These are phyloP conservation scores for Microdon myrmicae DNA, from an alignment of 2,888 invertebrate genomes.

Conservation along the genomic window DNA sequence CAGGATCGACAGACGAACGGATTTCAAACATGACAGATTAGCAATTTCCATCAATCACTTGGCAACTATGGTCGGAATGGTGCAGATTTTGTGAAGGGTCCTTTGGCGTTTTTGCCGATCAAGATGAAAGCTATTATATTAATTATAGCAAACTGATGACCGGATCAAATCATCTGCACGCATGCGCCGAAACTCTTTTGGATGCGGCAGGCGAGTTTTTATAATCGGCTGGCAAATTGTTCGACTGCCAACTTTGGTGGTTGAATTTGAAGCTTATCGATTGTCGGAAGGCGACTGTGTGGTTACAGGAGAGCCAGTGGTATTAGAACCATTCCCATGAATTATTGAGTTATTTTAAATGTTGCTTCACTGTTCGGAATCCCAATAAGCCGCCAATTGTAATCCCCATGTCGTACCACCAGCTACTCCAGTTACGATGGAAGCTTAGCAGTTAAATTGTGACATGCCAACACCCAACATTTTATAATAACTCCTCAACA, in stretches of 20 bases:
- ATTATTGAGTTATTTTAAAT: no score
- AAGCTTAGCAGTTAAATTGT: conserved; percentile 41
- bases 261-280: no score
- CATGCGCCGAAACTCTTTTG: conserved; percentile 24
- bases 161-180: conserved; percentile 48
- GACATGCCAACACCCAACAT: conserved; percentile 37
- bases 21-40: conserved; percentile 49
- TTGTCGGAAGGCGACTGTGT: no score
- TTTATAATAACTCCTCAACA: conserved; percentile 51
- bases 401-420: no score
- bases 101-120: conserved; percentile 43
- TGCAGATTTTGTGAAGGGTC: conserved; percentile 27
- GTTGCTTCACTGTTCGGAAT: no score
- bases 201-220: conserved; percentile 17
- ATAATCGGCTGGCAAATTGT: no score
- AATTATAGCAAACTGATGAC: conserved; percentile 47
- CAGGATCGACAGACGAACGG: conserved; percentile 36
- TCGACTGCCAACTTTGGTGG: no score
- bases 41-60: conserved; percentile 49
- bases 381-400: no score
- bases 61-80: conserved; percentile 14
- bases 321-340: no score
- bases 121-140: conserved; percentile 47
- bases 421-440: no score
- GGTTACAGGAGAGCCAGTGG: no score